Evolutionary conservation across 2,888 invertebrate genomes (phyloP).

Genomic region (Dynastes hyllus): DNA sequence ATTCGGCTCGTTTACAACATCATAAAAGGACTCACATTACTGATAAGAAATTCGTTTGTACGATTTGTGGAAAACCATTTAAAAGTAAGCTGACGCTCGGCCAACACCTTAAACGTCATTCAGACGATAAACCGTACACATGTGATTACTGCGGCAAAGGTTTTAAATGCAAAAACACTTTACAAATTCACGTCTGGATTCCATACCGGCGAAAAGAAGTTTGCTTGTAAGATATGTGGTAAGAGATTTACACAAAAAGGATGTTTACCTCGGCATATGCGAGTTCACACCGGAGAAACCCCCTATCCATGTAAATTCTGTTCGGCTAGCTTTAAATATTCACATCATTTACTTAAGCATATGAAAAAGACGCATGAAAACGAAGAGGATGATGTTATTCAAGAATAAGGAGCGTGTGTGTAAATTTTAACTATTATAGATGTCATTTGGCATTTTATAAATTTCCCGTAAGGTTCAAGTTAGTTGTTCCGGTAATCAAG

Average conservation of each 20-base stretch:
- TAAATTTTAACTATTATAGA: neutral
- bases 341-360: constrained; percentile 19
- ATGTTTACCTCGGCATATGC: constrained; percentile 6
- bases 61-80: neutral
- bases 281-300: constrained; percentile 26
- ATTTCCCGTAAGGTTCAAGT: too few relatives aligned
- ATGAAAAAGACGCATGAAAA: constrained; percentile 12
- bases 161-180: neutral
- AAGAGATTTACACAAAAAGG: constrained; percentile 26
- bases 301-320: constrained; percentile 23
- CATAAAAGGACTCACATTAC: constrained; percentile 17
- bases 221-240: constrained; percentile 28
- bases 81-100: neutral
- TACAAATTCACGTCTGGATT: constrained; percentile 17
- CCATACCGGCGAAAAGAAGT: constrained; percentile 14
- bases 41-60: constrained; percentile 8
- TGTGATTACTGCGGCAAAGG: constrained; percentile 22
- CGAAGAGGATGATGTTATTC: too few relatives aligned
- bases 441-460: too few relatives aligned
- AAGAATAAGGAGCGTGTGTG: too few relatives aligned
- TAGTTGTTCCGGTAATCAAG: too few relatives aligned
- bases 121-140: neutral
- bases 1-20: neutral
- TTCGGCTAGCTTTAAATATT: constrained; percentile 21
- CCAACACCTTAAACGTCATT: constrained; percentile 18